phyloP scores from a whole-genome alignment of 2,888 invertebrate species.

The Archips crataeganus region DNA sequence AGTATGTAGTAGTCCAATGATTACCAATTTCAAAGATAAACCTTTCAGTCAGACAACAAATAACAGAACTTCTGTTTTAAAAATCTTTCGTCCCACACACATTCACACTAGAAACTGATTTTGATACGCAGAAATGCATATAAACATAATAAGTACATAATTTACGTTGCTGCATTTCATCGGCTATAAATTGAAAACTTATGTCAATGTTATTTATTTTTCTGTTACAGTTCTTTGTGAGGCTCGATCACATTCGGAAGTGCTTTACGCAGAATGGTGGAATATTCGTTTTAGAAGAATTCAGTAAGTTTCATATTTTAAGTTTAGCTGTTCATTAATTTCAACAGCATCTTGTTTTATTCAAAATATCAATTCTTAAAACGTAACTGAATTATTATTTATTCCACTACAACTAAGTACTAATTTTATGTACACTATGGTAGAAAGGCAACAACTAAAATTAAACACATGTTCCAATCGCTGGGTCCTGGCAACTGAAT shows the following conservation, averaged over 20 bases:
- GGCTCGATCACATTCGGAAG: constrained; percentile 99
- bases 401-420: too few relatives aligned
- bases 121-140: not conserved
- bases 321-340: constrained; percentile 13
- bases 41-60: not conserved
- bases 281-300: constrained; percentile 99
- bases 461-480: too few relatives aligned
- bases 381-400: too few relatives aligned
- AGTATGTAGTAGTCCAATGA: constrained; percentile 1
- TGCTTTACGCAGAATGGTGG: constrained; percentile 99
- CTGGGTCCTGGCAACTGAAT: too few relatives aligned
- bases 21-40: not conserved
- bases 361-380: not conserved
- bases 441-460: too few relatives aligned
- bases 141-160: not conserved
- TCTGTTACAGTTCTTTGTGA: constrained; percentile 98
- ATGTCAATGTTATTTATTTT: constrained; percentile 44
- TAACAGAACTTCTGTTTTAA: not conserved
- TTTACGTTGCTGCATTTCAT: not conserved
- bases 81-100: not conserved
- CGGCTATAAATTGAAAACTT: not conserved
- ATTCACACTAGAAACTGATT: not conserved
- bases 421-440: too few relatives aligned
- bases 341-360: not conserved
- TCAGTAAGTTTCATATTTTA: constrained; percentile 91